phyloP scores from a whole-genome alignment of 2,113 vertebrate species.

The Heterotis niloticus region DNA sequence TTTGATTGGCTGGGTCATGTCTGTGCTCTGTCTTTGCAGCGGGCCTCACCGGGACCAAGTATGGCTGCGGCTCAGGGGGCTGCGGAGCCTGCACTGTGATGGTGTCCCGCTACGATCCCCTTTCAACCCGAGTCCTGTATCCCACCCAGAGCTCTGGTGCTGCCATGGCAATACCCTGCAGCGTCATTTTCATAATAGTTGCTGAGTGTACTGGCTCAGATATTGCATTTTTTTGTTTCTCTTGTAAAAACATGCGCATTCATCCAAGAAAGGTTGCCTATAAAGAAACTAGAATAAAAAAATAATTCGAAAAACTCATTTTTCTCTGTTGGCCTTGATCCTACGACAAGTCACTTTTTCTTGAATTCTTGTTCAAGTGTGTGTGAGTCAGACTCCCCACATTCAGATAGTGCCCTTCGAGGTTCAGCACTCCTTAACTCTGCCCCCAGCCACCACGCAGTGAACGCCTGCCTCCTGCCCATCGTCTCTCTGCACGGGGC shows the following conservation, averaged over 20 bases:
- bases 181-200: no score
- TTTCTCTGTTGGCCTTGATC: no score
- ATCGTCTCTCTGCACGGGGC: conserved; percentile 70
- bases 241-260: no score
- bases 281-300: no score
- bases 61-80: conserved; percentile 72
- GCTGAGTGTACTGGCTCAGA: no score
- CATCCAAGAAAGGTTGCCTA: no score
- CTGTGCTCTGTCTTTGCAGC: conserved; percentile 49
- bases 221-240: no score
- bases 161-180: neutral
- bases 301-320: no score
- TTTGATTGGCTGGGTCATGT: neutral
- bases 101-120: conserved; percentile 67
- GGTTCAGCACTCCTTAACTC: conserved; percentile 48
- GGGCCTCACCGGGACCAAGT: conserved; percentile 73
- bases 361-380: no score
- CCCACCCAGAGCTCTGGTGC: conserved; percentile 43
- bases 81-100: conserved; percentile 81
- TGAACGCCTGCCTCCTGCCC: conserved; percentile 73
- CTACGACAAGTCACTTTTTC: no score
- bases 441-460: conserved; percentile 66
- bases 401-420: neutral
- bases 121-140: conserved; percentile 71
- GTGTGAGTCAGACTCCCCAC: no score